These are phyloP conservation scores for Myotis findleyi DNA, from an alignment of 2,797 vertebrate genomes.

Conservation along the genomic window DNA sequence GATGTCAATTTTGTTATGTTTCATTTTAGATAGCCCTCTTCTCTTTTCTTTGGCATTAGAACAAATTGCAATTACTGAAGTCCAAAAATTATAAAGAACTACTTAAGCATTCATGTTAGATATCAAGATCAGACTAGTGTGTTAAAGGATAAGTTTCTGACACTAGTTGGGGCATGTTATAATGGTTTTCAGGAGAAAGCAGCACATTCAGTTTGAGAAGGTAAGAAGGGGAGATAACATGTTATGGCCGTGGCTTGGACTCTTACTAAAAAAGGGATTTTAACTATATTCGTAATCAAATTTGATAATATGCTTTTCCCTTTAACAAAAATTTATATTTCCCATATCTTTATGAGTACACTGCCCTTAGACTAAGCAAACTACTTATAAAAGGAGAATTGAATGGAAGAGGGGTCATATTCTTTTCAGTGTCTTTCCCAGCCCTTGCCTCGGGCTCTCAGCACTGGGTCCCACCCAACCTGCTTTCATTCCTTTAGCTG, in stretches of 20 bases:
- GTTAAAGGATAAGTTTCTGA: conserved; percentile 40
- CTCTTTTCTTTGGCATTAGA: conserved; percentile 50
- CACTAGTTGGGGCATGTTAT: background rate
- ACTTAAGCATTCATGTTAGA: conserved; percentile 22
- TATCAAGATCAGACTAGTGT: background rate
- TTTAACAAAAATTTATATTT: conserved; percentile 14
- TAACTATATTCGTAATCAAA: conserved; percentile 32
- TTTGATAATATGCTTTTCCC: conserved; percentile 30
- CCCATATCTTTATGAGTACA: background rate
- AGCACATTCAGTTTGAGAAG: conserved; percentile 39
- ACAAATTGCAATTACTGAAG: conserved; percentile 1
- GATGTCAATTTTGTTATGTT: conserved; percentile 57
- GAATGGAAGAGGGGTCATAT: background rate
- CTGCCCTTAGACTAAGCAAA: conserved; percentile 13
- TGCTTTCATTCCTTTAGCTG: background rate
- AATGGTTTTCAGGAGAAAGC: conserved; percentile 40
- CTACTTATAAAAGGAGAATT: background rate
- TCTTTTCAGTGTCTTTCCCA: background rate
- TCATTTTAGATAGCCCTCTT: conserved; percentile 40
- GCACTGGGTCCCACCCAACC: background rate
- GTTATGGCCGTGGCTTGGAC: background rate
- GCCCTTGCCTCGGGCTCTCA: background rate
- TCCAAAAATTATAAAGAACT: background rate
- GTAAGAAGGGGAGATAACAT: background rate
- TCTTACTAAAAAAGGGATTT: conserved; percentile 25